A percentile compares a stretch with the other conserved stretches of the same genome.
Conservation (phyloP, 2,113 vertebrate genomes). For the Cygnus atratus region DNA sequence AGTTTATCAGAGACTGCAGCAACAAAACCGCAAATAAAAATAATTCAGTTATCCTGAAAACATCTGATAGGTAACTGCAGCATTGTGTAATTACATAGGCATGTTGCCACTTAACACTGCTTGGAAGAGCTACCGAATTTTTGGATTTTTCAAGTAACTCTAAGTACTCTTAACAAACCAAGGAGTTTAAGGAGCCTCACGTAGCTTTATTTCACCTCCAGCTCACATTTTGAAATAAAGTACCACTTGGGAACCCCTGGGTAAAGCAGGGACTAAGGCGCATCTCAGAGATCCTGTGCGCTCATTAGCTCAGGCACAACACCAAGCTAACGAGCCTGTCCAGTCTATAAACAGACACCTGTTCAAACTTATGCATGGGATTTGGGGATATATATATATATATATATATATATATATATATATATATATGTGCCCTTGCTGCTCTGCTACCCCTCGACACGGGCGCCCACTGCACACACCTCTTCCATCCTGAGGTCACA, state of each 20-base stretch:
- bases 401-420: too few species aligned
- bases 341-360: neutral
- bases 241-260: neutral
- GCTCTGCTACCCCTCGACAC: neutral
- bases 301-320: neutral
- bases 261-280: neutral
- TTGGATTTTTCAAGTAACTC: neutral
- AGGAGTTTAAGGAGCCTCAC: neutral
- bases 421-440: accelerated
- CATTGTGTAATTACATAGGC: neutral
- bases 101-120: neutral
- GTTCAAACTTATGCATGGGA: neutral
- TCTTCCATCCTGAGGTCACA: neutral
- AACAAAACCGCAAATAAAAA: conserved; percentile 2
- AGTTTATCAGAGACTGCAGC: neutral
- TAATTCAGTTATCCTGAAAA: neutral
- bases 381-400: neutral
- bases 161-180: neutral
- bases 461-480: neutral
- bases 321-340: neutral
- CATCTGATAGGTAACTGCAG: neutral
- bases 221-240: neutral
- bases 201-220: neutral
- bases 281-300: neutral
- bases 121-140: neutral